Conservation (phyloP, 2,888 invertebrate species). For the Dioctria linearis region DNA sequence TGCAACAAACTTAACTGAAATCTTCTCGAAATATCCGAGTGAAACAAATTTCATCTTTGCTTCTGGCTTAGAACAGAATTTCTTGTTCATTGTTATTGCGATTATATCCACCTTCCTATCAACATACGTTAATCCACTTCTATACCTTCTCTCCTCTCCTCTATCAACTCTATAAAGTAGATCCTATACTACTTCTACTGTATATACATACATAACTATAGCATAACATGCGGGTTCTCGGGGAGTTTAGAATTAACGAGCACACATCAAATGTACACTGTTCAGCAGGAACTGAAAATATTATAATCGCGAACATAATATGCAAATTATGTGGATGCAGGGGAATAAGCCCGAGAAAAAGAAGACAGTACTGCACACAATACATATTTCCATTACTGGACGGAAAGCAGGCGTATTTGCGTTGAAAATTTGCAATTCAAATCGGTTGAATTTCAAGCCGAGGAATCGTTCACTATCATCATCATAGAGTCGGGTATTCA, state of each 20-base stretch:
- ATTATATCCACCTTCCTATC: slow-evolving; percentile 15
- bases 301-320: slow-evolving; percentile 21
- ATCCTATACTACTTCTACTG: too few species aligned
- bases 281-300: slow-evolving; percentile 16
- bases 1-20: slow-evolving; percentile 24
- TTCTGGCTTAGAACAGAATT: slow-evolving; percentile 3
- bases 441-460: not conserved
- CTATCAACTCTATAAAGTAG: not conserved
- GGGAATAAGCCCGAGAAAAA: not conserved
- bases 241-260: slow-evolving; percentile 15
- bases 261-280: slow-evolving; percentile 8
- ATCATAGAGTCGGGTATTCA: not conserved
- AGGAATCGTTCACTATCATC: slow-evolving; percentile 1
- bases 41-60: slow-evolving; percentile 11
- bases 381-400: slow-evolving; percentile 4
- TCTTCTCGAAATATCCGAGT: slow-evolving; percentile 9
- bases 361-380: slow-evolving; percentile 1
- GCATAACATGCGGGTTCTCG: not conserved
- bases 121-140: not conserved
- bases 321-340: slow-evolving; percentile 11
- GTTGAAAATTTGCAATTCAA: slow-evolving; percentile 34
- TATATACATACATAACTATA: not conserved
- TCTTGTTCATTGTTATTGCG: not conserved
- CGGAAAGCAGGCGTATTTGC: slow-evolving; percentile 27
- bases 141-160: not conserved